Base-by-base conservation (phyloP, 2,113 vertebrate species). In the Hippotragus niger region DNA sequence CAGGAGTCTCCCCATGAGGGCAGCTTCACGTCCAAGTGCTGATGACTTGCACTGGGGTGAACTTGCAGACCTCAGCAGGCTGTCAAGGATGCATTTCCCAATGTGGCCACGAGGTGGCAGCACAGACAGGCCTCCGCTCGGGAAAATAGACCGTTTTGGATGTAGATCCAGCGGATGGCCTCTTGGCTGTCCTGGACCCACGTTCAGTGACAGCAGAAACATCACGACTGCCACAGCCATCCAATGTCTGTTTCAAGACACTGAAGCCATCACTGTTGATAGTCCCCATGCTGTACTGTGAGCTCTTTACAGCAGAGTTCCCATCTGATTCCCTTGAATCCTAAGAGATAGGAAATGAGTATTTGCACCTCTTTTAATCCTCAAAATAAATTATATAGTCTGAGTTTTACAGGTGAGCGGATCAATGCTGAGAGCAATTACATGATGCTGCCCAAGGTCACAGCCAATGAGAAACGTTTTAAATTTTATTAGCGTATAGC, bases 61-160 rank as follows among this genome's bases (percentile, higher is more conserved):
- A 7, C 27, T 14, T 43, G 19, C 43, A 76, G 86, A 33, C 36
- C 8, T 83, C 80, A 4, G 23, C 43, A 2, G 25, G 11, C 6
- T 43, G n/a, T n/a, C 80, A 60, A 40, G 43, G 52, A 13, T 60
- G 50, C 40, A 62, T 82, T 95, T 96, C 76, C 82, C 5, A 2
- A 2, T 9, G 50, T 31, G 86, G 78, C 83, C 96, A 87, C 36
- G 0, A 89, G 94, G 90, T 53, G 95, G 94, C 96, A 97, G 94
- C 87, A 95, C 57, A 55, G n/a, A 55, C 55, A 31, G 25, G 43
- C 67, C 31, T 45, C 90, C 5, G 23, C 10, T 25, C 1, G 8
- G 58, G 25, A 17, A 90, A 80, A 27, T 1, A 13, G 7, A 10
- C 1, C 1, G 17, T 64, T 84, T 7, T 0, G 19, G 36, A 10